phyloP scores from a whole-genome alignment of 2,888 invertebrate species.

The Apantesis nais region DNA sequence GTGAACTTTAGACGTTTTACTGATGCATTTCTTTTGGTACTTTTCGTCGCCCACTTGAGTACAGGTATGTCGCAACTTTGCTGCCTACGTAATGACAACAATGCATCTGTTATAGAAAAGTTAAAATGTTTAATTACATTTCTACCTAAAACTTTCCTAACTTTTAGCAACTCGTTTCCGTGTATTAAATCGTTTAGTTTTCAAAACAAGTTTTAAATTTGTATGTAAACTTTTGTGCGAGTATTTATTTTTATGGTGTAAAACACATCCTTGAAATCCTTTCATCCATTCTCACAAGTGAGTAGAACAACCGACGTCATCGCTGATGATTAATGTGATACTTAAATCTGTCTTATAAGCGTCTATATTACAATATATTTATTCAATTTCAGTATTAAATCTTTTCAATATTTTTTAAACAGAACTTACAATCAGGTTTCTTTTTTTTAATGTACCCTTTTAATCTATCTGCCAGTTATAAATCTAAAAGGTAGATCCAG shows the following conservation, averaged over 20 bases:
- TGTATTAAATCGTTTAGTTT: not conserved
- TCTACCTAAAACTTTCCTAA: conserved; percentile 27
- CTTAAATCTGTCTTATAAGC: not conserved
- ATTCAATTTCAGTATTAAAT: no score
- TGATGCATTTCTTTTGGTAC: conserved; percentile 49
- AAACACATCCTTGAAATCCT: conserved; percentile 41
- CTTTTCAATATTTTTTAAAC: not conserved
- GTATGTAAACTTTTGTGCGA: not conserved
- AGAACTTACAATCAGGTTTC: not conserved
- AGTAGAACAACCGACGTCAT: conserved; percentile 29
- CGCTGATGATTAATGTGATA: conserved; percentile 8
- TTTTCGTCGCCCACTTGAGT: conserved; percentile 44
- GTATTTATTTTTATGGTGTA: conserved; percentile 21
- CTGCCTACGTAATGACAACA: conserved; percentile 44
- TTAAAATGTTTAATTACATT: conserved; percentile 24
- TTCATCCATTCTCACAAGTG: conserved; percentile 19
- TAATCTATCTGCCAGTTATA: not conserved
- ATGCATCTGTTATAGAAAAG: conserved; percentile 31
- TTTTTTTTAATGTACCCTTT: not conserved
- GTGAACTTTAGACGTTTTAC: conserved; percentile 52
- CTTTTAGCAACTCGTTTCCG: conserved; percentile 7
- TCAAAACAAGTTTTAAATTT: not conserved
- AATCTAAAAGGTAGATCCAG: not conserved
- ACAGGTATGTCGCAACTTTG: conserved; percentile 53
- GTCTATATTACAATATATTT: not conserved